Percentiles rank a stretch among this genome's conserved stretches.
Conservation (phyloP, 2,797 vertebrate species). For the Agapornis canus region DNA sequence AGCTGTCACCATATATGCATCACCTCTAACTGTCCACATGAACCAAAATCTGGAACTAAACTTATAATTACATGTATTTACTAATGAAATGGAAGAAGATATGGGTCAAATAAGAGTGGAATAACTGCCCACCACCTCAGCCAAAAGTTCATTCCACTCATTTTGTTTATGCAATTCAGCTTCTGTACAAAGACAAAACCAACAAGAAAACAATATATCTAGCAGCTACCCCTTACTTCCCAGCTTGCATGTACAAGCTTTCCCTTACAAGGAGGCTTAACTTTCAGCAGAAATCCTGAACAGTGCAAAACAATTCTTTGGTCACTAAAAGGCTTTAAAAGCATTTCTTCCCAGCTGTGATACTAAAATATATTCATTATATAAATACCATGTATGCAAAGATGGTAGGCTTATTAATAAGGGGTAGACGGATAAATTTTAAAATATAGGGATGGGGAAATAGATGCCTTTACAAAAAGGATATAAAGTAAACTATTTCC, state of each 20-base stretch:
- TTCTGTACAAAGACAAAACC: neutral
- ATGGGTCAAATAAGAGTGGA: neutral
- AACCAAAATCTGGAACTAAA: neutral
- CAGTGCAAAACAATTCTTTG: neutral
- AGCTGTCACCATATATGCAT: neutral
- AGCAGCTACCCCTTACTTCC: neutral
- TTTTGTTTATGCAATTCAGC: neutral
- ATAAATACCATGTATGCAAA: neutral
- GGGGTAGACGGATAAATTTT: neutral
- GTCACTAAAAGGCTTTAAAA: neutral
- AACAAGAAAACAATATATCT: neutral
- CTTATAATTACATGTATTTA: neutral
- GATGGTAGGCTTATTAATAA: neutral
- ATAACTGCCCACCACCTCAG: neutral
- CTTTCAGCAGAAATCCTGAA: neutral
- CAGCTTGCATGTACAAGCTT: neutral
- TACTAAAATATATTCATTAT: neutral
- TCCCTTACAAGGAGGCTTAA: neutral
- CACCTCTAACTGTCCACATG: neutral
- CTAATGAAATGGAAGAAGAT: neutral
- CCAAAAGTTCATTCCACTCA: neutral
- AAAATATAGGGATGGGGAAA: neutral
- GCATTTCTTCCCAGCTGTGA: neutral
- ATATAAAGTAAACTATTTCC: neutral
- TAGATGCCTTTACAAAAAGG: neutral